Percentiles rank a stretch among this genome's conserved stretches.
phyloP scores from a whole-genome alignment of 2,888 invertebrate genomes.

The Dyspetes luteomarginatus region DNA sequence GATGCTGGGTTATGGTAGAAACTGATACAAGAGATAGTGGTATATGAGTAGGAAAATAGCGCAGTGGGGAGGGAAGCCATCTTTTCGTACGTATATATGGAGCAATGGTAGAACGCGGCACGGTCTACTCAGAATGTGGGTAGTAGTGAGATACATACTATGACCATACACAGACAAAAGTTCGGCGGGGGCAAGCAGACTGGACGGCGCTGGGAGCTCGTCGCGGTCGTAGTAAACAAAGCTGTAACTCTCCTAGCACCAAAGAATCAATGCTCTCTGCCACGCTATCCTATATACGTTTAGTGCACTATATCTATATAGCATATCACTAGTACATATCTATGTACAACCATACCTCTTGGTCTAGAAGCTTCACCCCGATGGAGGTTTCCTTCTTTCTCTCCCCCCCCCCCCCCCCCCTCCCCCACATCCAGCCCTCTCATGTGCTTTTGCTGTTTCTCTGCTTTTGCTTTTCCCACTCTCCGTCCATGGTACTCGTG shows the following conservation, averaged over 20 bases:
- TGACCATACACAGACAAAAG: conserved; percentile 67
- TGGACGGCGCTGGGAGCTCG: conserved; percentile 82
- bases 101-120: conserved; percentile 46
- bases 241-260: conserved; percentile 82
- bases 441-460: conserved; percentile 48
- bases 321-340: conserved; percentile 40
- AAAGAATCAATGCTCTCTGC: conserved; percentile 81
- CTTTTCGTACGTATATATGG: conserved; percentile 47
- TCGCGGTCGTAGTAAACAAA: conserved; percentile 82
- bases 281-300: conserved; percentile 33
- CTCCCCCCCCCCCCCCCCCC: conserved; percentile 10
- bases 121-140: conserved; percentile 48
- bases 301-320: conserved; percentile 24
- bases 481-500: conserved; percentile 54
- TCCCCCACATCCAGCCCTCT: conserved; percentile 13
- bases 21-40: not conserved
- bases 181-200: conserved; percentile 76
- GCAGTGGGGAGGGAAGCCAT: conserved; percentile 50
- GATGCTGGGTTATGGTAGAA: conserved; percentile 23
- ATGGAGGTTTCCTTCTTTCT: conserved; percentile 24
- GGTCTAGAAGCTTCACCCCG: conserved; percentile 51
- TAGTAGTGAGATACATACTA: conserved; percentile 41
- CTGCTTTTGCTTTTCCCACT: conserved; percentile 53
- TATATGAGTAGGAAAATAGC: conserved; percentile 45
- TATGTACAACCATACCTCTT: conserved; percentile 62